phyloP scores from a whole-genome alignment of 2,797 vertebrate genomes.

The Nyctibius grandis region DNA sequence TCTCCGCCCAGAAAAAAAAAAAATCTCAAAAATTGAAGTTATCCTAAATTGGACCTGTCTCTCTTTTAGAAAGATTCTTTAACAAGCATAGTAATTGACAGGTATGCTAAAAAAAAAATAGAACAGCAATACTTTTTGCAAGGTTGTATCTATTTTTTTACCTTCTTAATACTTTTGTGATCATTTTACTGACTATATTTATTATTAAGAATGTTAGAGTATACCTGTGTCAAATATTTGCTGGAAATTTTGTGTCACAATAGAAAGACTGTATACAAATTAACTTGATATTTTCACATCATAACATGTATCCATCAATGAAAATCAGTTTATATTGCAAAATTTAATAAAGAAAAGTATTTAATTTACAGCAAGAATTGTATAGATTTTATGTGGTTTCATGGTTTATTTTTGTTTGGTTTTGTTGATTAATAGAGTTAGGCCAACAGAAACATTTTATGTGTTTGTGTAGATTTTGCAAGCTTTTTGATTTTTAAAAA shows the following conservation, averaged over 20 bases:
- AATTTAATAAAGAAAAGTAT: background rate
- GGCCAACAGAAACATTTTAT: background rate
- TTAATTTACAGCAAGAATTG: background rate
- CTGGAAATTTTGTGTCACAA: background rate
- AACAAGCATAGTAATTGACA: background rate
- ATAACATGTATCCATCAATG: background rate
- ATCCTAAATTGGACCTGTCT: background rate
- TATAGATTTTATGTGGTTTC: background rate
- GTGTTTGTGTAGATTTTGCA: background rate
- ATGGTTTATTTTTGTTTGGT: background rate
- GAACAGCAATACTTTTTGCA: fast-evolving
- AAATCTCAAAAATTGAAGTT: fast-evolving
- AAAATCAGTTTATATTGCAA: background rate
- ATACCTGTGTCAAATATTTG: background rate
- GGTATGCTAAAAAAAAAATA: background rate
- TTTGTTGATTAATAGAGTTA: background rate
- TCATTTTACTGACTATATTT: background rate
- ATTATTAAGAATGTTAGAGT: background rate
- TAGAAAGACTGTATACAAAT: background rate
- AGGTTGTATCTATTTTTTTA: background rate
- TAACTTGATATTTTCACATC: background rate
- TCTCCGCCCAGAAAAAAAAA: fast-evolving
- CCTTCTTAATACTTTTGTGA: background rate
- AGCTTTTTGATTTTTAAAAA: background rate
- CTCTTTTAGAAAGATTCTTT: background rate